Evolutionary conservation across 2,888 invertebrate species (phyloP).

Genomic region (Acanthosepion esculentum): DNA sequence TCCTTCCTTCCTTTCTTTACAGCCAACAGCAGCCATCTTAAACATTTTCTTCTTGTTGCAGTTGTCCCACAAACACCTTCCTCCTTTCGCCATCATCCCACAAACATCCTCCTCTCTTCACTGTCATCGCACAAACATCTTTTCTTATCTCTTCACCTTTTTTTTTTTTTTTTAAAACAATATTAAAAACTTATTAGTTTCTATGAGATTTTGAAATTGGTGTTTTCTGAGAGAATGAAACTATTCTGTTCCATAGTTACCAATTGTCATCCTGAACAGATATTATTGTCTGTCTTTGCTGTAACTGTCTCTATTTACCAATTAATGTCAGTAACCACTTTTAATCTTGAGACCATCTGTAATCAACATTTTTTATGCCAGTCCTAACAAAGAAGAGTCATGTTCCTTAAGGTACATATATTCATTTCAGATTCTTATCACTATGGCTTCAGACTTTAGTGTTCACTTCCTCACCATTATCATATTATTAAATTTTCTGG

Average conservation of each 20-base stretch:
- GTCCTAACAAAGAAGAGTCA: no score
- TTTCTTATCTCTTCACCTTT: neutral
- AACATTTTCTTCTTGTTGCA: no score
- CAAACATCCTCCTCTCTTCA: no score
- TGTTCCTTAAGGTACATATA: neutral
- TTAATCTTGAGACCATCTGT: no score
- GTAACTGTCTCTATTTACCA: neutral
- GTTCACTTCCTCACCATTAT: no score
- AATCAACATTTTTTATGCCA: no score
- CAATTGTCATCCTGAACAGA: neutral
- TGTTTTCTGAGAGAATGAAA: neutral
- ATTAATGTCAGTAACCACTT: no score
- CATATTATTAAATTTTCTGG: neutral
- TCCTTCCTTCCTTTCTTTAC: neutral
- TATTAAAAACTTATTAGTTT: neutral
- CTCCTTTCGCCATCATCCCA: no score
- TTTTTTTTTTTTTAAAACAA: neutral
- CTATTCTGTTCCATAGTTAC: neutral
- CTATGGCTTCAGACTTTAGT: neutral
- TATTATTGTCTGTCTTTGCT: neutral
- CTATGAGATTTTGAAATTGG: neutral
- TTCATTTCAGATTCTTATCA: neutral
- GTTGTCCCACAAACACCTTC: no score
- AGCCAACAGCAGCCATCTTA: no score
- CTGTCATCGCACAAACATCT: no score